Evolutionary conservation across 1,140 invertebrate species (phyloP), one percentile per base, ranked within the genome.

Genomic region (Mylabris phalerata): DNA sequence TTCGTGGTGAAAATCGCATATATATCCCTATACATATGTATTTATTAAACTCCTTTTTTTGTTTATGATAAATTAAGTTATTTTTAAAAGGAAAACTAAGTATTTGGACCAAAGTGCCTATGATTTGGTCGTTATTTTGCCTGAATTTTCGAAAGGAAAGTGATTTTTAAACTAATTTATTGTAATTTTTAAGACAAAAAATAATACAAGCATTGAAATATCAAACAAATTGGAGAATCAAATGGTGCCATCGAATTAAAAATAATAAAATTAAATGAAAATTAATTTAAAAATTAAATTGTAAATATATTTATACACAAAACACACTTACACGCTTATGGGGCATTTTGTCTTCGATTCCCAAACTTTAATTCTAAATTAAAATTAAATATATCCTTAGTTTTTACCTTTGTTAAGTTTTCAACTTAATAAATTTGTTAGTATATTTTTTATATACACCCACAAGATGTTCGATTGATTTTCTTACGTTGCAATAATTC

Each of bases 31-130:
- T 32, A 32, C 7, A 32, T 7, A 32, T 13, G 7, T 32, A 32
- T 32, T 32, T 32, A 32, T 32, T 32, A 19, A 19, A 19, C 19
- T 32, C 7, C 32, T 32, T 32, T 32, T 32, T 32, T 32, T 57
- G 25, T 19, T 55, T 55, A 45, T 3, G 46, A 42, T 19, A 19
- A 19, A 19, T 19, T 19, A 19, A 19, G 19, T 19, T 39, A 57
- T 49, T 45, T 11, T 39, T 4, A 39, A 10, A 25, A 45, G 41
- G 26, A 44, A 39, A 62, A 49, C 43, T 46, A 43, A 44, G 48
- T 46, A n/a, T 42, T 42, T 60, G 55, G 67, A 71, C 67, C 67
- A 69, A 69, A 71, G 69, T 71, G 67, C 67, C 67, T 71, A 62
- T 66, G 11, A 51, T 71, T 71, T 69, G 64, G 63, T 69, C 59